Base-by-base conservation (phyloP, 2,113 vertebrate species). In the Tringa solitaria region DNA sequence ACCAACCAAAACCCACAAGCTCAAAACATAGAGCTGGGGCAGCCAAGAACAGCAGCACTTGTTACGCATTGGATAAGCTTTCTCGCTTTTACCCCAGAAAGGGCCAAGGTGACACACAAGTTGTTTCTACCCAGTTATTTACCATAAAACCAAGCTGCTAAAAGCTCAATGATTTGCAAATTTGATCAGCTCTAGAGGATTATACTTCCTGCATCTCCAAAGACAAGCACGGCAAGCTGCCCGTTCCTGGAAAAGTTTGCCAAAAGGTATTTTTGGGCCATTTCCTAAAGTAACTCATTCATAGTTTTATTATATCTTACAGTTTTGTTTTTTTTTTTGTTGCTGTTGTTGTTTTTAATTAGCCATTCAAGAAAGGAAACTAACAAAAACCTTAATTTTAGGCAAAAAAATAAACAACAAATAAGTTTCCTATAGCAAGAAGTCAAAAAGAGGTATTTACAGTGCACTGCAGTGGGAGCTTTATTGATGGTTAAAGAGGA, bases 251-350 rank as follows among this genome's bases (percentile, higher is more conserved):
- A 77, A 30, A 19, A 69, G 60, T 75, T 59, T 94, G 69, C 95
- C 95, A 97, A 89, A 87, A 95, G 79, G 77, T 93, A 89, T 87
- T 95, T 85, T 88, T 72, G 75, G 91, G 89, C 75, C 89, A 89
- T 73, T 85, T 96, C 89, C 81, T 87, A 89, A 91, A 80, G 79
- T 74, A 87, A 86, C 37, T 89, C 28, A 50, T 90, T 92, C 87
- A 84, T 37, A 63, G 30, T 57, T 91, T 73, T 53, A 41, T 85
- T 78, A 46, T 84, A 78, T 74, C 54, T 60, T 80, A 81, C 12
- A 30, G 24, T 19, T 33, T 33, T 77, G 16, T 7, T 19, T n/a
- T 48, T 19, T n/a, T 48, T 21, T 43, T 39, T 12, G 17, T 51
- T 51, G 19, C n/a, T 61, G 9, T 59, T 23, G 12, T 57, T 18